These are phyloP conservation scores for Pogoniulus pusillus DNA, from an alignment of 2,797 vertebrate genomes.

Conservation along the genomic window DNA sequence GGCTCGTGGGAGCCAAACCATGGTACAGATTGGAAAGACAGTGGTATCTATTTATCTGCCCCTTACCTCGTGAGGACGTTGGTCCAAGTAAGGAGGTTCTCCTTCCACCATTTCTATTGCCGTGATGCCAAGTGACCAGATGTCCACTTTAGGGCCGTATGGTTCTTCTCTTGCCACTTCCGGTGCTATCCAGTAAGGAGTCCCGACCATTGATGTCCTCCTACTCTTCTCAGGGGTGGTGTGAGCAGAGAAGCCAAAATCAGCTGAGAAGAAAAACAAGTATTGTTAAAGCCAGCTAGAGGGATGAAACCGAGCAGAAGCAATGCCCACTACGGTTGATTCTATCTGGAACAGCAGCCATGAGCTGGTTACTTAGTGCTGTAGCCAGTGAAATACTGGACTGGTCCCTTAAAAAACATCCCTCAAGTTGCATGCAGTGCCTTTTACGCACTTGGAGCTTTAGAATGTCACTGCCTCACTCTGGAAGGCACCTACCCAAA, in stretches of 20 bases:
- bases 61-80: conserved; percentile 92
- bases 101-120: conserved; percentile 94
- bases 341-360: no score
- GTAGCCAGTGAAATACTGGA: no score
- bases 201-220: conserved; percentile 90
- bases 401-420: no score
- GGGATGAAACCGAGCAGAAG: neutral
- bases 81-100: conserved; percentile 89
- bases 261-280: conserved; percentile 76
- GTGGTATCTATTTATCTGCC: neutral
- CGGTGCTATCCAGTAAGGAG: conserved; percentile 91
- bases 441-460: no score
- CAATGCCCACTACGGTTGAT: no score
- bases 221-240: conserved; percentile 92
- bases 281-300: conserved; percentile 12
- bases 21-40: neutral
- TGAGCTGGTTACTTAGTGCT: no score
- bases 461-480: neutral
- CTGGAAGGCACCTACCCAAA: neutral
- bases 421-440: no score
- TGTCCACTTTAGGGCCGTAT: conserved; percentile 90
- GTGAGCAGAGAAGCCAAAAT: conserved; percentile 92
- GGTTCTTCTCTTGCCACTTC: conserved; percentile 90
- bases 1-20: neutral
- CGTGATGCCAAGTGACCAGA: conserved; percentile 92